Evolutionary conservation across 2,113 vertebrate genomes (phyloP).

Genomic region (Turnix velox): DNA sequence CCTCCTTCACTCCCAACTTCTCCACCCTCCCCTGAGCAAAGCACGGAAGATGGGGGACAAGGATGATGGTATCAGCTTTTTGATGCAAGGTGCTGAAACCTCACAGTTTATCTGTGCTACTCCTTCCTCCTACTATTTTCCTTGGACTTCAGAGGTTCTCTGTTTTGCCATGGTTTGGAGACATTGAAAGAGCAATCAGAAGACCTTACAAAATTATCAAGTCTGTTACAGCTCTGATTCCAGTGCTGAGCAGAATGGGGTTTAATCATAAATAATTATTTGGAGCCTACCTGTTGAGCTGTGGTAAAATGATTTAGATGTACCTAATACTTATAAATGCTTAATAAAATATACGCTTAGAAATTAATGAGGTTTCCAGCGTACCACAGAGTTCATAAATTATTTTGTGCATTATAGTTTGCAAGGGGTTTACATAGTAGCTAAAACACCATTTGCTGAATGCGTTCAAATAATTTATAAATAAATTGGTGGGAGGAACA

Average conservation of each 20-base stretch:
- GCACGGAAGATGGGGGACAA: not conserved
- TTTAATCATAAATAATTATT: not conserved
- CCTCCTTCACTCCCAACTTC: not conserved
- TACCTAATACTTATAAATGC: not conserved
- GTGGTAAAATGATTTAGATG: not conserved
- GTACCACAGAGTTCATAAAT: not conserved
- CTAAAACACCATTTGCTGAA: not conserved
- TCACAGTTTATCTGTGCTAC: not conserved
- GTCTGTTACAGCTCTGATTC: not conserved
- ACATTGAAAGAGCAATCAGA: not conserved
- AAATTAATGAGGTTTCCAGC: not conserved
- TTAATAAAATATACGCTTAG: not conserved
- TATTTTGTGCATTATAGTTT: not conserved
- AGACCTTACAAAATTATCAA: not conserved
- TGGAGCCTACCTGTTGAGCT: not conserved
- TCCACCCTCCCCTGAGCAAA: not conserved
- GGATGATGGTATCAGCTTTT: not conserved
- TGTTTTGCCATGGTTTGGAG: not conserved
- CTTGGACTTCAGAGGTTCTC: not conserved
- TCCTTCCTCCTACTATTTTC: not conserved
- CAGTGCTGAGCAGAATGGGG: not conserved
- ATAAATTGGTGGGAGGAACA: too few relatives aligned
- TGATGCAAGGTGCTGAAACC: too few relatives aligned
- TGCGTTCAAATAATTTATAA: not conserved
- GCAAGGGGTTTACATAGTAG: not conserved